phyloP scores from a whole-genome alignment of 2,113 vertebrate species.

The Triplophysa siluroides region DNA sequence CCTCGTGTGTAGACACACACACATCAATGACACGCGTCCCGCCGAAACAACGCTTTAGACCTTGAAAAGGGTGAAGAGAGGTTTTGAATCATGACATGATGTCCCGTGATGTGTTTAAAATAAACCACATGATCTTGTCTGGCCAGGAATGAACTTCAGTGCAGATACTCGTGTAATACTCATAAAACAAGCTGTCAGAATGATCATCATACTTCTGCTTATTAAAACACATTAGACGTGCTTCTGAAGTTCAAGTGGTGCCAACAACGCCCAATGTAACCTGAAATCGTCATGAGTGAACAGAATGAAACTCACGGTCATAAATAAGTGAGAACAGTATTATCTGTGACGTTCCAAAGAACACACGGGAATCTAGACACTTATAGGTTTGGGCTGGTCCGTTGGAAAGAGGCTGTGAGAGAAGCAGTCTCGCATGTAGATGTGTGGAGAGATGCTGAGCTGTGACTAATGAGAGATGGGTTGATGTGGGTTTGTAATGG shows the following conservation, averaged over 20 bases:
- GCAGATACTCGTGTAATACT: not conserved
- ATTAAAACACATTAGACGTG: not conserved
- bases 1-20: slow-evolving; percentile 1
- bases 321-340: no score
- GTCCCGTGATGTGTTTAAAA: not conserved
- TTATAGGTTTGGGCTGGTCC: not conserved
- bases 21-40: slow-evolving; percentile 32
- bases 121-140: not conserved
- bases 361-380: no score
- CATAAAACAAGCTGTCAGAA: not conserved
- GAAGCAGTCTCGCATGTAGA: not conserved
- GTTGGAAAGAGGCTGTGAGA: not conserved
- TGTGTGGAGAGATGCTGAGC: not conserved
- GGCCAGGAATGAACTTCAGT: not conserved
- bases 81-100: slow-evolving; percentile 7
- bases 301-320: no score
- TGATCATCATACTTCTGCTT: not conserved
- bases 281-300: no score
- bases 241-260: no score
- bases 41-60: slow-evolving; percentile 14
- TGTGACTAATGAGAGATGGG: slow-evolving; percentile 35
- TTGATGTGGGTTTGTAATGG: slow-evolving; percentile 30
- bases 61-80: not conserved
- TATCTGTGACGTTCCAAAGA: no score
- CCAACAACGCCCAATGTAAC: no score